Base-by-base conservation (phyloP, 2,888 invertebrate species). In the Meteorus colon region DNA sequence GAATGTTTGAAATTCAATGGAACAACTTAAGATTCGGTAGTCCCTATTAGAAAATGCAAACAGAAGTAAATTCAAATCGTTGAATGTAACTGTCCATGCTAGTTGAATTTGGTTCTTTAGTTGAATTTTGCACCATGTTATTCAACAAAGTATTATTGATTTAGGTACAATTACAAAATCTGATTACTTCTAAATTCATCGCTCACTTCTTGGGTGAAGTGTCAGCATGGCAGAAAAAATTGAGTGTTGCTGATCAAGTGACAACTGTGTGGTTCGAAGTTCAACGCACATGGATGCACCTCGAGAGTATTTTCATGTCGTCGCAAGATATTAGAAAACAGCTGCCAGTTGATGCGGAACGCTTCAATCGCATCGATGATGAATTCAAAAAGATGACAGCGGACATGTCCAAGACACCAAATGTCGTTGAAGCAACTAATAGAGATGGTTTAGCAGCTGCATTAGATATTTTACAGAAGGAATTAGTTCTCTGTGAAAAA, bases 271-370 rank as follows among this genome's bases (percentile, higher is more conserved):
- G 97, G 96, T 97, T 98, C 91, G 98, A 98, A 91, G 98, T 98
- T 34, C 98, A 98, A 90, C 92, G 98, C 75, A 98, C 98, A 31
- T 98, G 98, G 98, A 96, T 96, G 84, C 97, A 98, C 90, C 92
- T 98, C 78, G 98, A 98, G 91, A 97, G 97, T 84, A 98, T 98
- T 88, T 98, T 98, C 89, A 98, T 98, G 94, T 98, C 97, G 81
- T 98, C 98, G 0, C 98, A 98, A 89, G 98, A 98, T 90, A 98
- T 98, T 82, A 92, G 98, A 77, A 96, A 95, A 86, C 98, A 98
- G 89, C 90, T 98, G 73, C 98, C 98, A 2, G 95, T 96, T 81
- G 98, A 98, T 90, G 97, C 98, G 0, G 94, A 94, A 73, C 92
- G 98, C 86, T 98, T 98, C 90, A 96, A 97, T 90, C 93, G 93